These are phyloP conservation scores for Malurus melanocephalus DNA, from an alignment of 2,113 vertebrate species.

Conservation along the genomic window DNA sequence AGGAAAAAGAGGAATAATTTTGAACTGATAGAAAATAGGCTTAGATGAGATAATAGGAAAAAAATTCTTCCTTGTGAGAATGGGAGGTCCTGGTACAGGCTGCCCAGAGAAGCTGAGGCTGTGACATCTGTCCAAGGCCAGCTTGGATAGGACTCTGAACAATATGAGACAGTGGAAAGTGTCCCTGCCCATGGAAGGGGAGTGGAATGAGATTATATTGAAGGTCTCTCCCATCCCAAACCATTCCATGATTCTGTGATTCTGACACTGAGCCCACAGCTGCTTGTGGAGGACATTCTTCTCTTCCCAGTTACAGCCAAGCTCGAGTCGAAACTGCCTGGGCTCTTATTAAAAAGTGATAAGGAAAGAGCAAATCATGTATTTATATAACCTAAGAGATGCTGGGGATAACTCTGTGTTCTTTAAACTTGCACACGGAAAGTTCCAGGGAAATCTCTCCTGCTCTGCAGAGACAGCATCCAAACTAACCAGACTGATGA, in stretches of 20 bases:
- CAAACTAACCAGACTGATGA: not conserved
- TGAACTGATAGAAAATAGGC: not conserved
- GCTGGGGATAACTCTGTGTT: not conserved
- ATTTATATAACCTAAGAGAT: not conserved
- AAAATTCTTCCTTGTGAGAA: not conserved
- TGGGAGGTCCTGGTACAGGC: rapidly evolving
- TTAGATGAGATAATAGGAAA: not conserved
- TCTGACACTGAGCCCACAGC: not conserved
- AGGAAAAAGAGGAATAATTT: not conserved
- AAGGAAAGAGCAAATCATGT: not conserved
- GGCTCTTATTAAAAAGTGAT: not conserved
- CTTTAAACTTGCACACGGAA: not conserved
- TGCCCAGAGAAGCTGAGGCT: not conserved
- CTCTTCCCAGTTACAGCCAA: not conserved
- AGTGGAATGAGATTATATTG: too few species aligned
- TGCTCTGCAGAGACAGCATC: not conserved
- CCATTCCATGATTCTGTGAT: not conserved
- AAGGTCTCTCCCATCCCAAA: not conserved
- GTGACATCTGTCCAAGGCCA: not conserved
- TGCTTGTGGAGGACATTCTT: not conserved
- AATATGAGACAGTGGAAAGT: not conserved
- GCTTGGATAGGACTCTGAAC: rapidly evolving
- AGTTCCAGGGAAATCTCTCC: not conserved
- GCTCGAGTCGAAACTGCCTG: not conserved
- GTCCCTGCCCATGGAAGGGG: not conserved